Evolutionary conservation across 2,797 vertebrate species (phyloP).

Genomic region (Pangasius krempfi): DNA sequence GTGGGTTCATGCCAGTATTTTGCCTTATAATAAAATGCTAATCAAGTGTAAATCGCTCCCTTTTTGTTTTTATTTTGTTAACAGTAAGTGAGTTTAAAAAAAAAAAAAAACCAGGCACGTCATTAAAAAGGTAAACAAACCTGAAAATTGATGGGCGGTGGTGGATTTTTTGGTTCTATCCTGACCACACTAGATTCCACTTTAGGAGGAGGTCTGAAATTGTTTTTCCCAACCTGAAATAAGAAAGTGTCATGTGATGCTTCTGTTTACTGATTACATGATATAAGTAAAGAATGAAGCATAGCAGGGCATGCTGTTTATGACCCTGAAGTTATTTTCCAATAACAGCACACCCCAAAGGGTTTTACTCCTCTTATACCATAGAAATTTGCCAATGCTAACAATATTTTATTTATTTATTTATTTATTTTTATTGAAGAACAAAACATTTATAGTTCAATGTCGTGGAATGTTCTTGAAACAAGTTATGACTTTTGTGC

Average conservation of each 20-base stretch:
- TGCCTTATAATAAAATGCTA: not conserved
- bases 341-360: not conserved
- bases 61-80: not conserved
- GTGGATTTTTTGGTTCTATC: conserved; percentile 97
- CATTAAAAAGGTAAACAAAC: conserved; percentile 65
- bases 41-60: not conserved
- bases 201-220: conserved; percentile 96
- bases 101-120: not conserved
- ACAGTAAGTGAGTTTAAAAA: not conserved
- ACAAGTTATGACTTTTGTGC: not conserved
- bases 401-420: not conserved
- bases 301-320: not conserved
- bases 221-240: conserved; percentile 93
- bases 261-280: not conserved
- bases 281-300: not conserved
- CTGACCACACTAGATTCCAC: conserved; percentile 98
- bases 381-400: not conserved
- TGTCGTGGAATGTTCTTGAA: not conserved
- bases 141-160: conserved; percentile 96
- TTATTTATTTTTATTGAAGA: no score
- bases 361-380: not conserved
- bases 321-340: not conserved
- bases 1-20: not conserved
- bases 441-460: not conserved
- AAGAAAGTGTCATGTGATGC: conserved; percentile 21